These are phyloP conservation scores for Chelidonichthys spinosus DNA, from an alignment of 2,797 vertebrate genomes.

Conservation along the genomic window DNA sequence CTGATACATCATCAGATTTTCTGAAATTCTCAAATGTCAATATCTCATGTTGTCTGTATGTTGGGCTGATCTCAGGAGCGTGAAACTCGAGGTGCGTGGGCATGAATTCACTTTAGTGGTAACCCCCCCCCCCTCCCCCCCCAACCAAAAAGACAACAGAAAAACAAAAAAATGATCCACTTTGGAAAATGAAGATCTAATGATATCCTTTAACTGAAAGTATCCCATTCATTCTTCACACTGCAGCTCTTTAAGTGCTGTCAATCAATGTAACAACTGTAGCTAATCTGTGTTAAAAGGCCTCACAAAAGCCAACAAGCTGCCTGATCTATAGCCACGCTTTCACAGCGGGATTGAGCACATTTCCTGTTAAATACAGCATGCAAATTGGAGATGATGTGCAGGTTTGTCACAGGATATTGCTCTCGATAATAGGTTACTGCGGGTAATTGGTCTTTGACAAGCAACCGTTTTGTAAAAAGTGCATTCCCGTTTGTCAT, in stretches of 20 bases:
- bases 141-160: not conserved
- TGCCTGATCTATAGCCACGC: constrained; percentile 62
- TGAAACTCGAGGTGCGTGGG: constrained; percentile 2
- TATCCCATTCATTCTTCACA: constrained; percentile 40
- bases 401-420: constrained; percentile 48
- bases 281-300: constrained; percentile 63
- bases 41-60: not conserved
- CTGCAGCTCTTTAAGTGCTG: constrained; percentile 57
- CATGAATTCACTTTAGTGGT: constrained; percentile 4
- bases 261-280: constrained; percentile 62
- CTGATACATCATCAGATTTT: not conserved
- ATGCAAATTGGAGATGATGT: constrained; percentile 64
- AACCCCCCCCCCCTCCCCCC: too few relatives aligned
- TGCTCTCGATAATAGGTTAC: constrained; percentile 51
- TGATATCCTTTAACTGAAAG: constrained; percentile 45
- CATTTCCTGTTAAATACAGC: constrained; percentile 54
- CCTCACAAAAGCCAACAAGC: constrained; percentile 48
- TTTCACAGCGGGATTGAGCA: constrained; percentile 49
- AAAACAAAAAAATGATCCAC: constrained; percentile 32
- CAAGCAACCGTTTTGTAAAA: constrained; percentile 43
- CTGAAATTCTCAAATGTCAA: not conserved
- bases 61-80: not conserved
- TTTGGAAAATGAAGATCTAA: constrained; percentile 47
- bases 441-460: constrained; percentile 40
- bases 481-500: constrained; percentile 17